These are phyloP conservation scores for Canis aureus DNA, from an alignment of 2,113 vertebrate species.

Conservation along the genomic window DNA sequence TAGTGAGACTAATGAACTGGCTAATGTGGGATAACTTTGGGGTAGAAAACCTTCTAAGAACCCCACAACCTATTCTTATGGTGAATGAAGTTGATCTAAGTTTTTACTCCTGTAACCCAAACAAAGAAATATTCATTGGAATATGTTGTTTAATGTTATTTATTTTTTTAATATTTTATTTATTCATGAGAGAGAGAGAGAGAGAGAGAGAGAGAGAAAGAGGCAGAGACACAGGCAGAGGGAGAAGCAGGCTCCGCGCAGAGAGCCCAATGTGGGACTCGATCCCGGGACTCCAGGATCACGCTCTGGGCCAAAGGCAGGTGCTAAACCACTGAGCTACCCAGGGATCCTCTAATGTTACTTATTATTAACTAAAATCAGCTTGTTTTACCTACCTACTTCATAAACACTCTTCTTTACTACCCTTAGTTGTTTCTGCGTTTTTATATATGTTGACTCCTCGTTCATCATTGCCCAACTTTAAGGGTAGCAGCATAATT, in stretches of 20 bases:
- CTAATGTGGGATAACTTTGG: background rate
- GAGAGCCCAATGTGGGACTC: too few relatives aligned
- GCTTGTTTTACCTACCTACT: background rate
- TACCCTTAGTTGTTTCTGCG: background rate
- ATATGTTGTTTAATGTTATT: background rate
- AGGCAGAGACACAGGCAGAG: too few relatives aligned
- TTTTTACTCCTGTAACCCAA: background rate
- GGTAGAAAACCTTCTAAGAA: background rate
- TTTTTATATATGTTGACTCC: background rate
- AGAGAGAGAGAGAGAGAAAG: too few relatives aligned
- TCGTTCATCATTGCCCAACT: background rate
- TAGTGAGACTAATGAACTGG: background rate
- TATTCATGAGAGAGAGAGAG: too few relatives aligned
- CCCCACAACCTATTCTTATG: background rate
- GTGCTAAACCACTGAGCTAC: too few relatives aligned
- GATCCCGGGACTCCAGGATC: too few relatives aligned
- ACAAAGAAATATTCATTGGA: background rate
- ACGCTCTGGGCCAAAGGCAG: too few relatives aligned
- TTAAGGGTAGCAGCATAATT: background rate
- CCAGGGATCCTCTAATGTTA: too few relatives aligned
- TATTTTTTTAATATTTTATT: too few relatives aligned
- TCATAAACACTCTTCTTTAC: background rate
- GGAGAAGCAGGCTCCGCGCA: too few relatives aligned
- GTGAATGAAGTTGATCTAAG: background rate
- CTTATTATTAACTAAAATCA: background rate